Conservation (phyloP, 2,113 vertebrate species). For the Spilogale gracilis region DNA sequence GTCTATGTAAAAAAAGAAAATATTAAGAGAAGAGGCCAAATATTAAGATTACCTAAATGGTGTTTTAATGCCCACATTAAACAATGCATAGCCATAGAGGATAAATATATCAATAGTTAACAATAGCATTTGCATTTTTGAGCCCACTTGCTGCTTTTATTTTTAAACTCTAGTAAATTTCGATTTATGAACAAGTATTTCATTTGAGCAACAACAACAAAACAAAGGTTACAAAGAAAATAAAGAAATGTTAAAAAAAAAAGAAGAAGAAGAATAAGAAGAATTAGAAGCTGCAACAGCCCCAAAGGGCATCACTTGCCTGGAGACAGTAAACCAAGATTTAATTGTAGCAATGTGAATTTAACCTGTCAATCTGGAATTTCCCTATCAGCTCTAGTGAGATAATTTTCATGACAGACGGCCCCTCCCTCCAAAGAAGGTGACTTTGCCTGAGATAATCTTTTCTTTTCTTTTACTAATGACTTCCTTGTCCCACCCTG, state of each 20-base stretch:
- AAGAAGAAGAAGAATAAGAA: background rate
- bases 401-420: background rate
- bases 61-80: background rate
- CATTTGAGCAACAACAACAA: background rate
- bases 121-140: background rate
- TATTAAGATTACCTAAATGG: background rate
- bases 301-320: background rate
- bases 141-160: constrained; percentile 33
- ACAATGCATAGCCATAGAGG: background rate
- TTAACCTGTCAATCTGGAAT: background rate
- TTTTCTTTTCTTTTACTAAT: background rate
- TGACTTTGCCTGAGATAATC: background rate
- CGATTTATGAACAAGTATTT: background rate
- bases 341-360: background rate
- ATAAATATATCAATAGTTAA: background rate
- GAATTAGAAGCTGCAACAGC: background rate
- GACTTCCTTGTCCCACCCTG: background rate
- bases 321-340: background rate
- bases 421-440: background rate
- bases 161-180: constrained; percentile 21
- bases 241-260: background rate
- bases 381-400: background rate
- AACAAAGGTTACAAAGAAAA: background rate
- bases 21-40: background rate
- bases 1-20: background rate